Conservation (phyloP, 2,888 invertebrate genomes). For the Drosophila demipolita region DNA sequence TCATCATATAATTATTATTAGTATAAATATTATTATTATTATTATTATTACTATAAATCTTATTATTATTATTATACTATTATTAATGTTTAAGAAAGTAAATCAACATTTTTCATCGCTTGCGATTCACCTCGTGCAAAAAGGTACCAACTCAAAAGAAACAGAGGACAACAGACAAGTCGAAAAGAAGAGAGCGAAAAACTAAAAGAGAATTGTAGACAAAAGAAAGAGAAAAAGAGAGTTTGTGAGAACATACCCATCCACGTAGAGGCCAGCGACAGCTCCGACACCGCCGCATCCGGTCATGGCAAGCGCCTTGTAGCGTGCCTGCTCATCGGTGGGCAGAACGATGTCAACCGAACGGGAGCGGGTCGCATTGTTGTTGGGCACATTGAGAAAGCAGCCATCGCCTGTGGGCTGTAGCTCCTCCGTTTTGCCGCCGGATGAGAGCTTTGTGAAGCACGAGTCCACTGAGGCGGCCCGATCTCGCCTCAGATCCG, state of each 20-base stretch:
- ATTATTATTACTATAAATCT: too few relatives aligned
- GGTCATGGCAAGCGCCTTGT: constrained; percentile 92
- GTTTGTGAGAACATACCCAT: constrained; percentile 57
- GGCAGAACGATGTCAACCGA: constrained; percentile 95
- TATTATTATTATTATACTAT: too few relatives aligned
- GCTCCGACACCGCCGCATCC: constrained; percentile 83
- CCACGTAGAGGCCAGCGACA: constrained; percentile 43
- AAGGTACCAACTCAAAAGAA: constrained; percentile 8
- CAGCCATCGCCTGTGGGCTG: constrained; percentile 87
- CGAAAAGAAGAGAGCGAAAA: constrained; percentile 5
- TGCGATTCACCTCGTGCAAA: background rate
- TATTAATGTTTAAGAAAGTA: background rate
- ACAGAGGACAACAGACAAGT: constrained; percentile 19
- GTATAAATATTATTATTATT: too few relatives aligned
- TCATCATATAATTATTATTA: too few relatives aligned
- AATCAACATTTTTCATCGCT: background rate
- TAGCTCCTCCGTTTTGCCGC: constrained; percentile 89
- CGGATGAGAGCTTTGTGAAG: constrained; percentile 91
- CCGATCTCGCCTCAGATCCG: constrained; percentile 92
- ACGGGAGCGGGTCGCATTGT: constrained; percentile 90
- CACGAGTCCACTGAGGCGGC: constrained; percentile 95
- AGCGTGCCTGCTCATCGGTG: constrained; percentile 93
- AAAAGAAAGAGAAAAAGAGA: constrained; percentile 12
- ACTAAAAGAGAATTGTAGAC: constrained; percentile 2
- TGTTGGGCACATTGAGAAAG: constrained; percentile 89